A percentile compares a stretch with the other conserved stretches of the same genome.
Conservation (phyloP, 2,888 invertebrate species). For the Gastrophysa polygoni region DNA sequence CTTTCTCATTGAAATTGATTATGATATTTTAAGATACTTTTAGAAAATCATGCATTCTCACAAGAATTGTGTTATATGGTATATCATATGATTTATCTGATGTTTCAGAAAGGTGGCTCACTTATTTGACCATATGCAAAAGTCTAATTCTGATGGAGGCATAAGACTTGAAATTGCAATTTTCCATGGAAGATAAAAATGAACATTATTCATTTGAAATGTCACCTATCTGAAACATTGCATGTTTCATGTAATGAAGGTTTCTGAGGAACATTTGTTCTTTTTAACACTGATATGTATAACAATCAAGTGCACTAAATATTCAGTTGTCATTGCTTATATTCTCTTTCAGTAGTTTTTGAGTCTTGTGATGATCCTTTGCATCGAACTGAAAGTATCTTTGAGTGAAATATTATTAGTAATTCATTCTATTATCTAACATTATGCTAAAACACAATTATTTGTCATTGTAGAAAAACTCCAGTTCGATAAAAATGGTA, state of each 20-base stretch:
- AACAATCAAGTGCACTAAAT: too few species aligned
- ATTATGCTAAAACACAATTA: constrained; percentile 13
- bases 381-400: constrained; percentile 48
- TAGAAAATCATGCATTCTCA: constrained; percentile 27
- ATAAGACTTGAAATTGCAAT: too few species aligned
- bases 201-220: too few species aligned
- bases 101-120: too few species aligned
- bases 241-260: too few species aligned
- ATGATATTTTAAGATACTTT: constrained; percentile 38
- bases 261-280: neutral
- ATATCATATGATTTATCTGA: too few species aligned
- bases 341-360: constrained; percentile 30
- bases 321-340: too few species aligned
- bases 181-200: too few species aligned
- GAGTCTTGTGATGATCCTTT: constrained; percentile 33
- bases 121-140: too few species aligned
- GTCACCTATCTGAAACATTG: too few species aligned
- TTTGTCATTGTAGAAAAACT: constrained; percentile 53
- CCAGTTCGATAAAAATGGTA: constrained; percentile 57
- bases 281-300: too few species aligned
- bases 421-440: neutral
- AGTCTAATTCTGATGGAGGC: too few species aligned
- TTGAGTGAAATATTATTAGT: constrained; percentile 14
- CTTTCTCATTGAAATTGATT: neutral
- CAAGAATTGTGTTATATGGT: constrained; percentile 21